Evolutionary conservation across 2,888 invertebrate genomes (phyloP), one percentile per base, ranked within the genome.

Genomic region (Antheraea assamensis): DNA sequence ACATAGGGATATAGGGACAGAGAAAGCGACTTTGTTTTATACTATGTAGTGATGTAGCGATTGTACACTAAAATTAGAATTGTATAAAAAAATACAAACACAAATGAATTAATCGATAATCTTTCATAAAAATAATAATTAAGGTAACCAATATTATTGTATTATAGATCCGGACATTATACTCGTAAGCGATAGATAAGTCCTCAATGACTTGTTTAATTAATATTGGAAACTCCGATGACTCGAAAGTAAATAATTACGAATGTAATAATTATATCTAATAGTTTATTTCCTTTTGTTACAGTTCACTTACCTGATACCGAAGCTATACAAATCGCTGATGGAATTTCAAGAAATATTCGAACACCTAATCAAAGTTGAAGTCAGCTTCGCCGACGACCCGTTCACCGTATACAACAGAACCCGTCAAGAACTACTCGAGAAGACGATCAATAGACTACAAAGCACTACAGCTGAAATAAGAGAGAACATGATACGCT

Each of bases 381-480:
- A 90, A 78, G 86, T 92, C 0, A 88, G 92, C 74, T 88, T 94
- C 77, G 89, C 88, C 3, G 91, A 95, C 77, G 91, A 91, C 68
- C 91, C 91, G 2, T 89, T 92, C 79, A 91, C 90, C 74, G 89
- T 88, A 78, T 93, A 92, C 77, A 91, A 92, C 78, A 83, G 88
- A 90, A 81, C 94, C 80, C 85, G 89, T 78, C 79, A 94, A 88
- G 84, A 90, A 21, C 83, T 92, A 61, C 89, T 95, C 72, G 86
- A 86, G n/a, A 85, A 88, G 66, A 88, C 91, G n/a, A 80, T 94
- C 30, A 87, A 89, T 74, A 82, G 88, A 86, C 88, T 96, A 72
- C 88, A 95, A 78, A 96, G 96, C 86, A 95, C 96, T 64, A 95
- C 96, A 76, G 95, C 95, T 2, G 95, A 95, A 78, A 86, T 95